Evolutionary conservation across 1,140 invertebrate genomes (phyloP), one percentile per base, ranked within the genome.

Genomic region (Drosophila albomicans): DNA sequence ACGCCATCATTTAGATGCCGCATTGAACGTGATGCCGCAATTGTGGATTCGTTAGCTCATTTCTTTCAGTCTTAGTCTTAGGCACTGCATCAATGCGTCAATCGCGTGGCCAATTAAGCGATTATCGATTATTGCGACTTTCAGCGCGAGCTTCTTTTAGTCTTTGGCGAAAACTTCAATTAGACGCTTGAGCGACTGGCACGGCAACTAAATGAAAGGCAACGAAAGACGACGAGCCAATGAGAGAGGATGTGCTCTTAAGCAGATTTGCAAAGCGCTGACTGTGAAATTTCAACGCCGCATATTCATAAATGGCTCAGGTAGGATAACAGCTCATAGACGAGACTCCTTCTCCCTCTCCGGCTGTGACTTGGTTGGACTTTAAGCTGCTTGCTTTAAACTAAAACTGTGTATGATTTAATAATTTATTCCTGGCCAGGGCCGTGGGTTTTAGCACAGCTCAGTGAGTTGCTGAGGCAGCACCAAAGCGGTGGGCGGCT

Each of bases 361-460:
- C n/a, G 48, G 20, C 48, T 25, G 8, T 10, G 10, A 49, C 51
- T 54, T 35, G 28, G 46, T 8, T 43, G 30, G 25, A 54, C 66
- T 78, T 78, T 65, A 75, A 75, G 61, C 59, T 69, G 64, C 63
- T 67, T 56, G 72, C 72, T 56, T 70, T 58, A 75, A 71, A 65
- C 58, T 78, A 57, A 59, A 78, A 75, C 61, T 52, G 65, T 65
- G 61, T 56, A 75, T 75, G 72, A 75, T 78, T 78, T 78, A 75
- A 78, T 78, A 75, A 78, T 78, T 78, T 78, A 78, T 78, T 78
- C 72, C 66, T 48, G 62, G 66, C 72, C 56, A 75, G 66, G 66
- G 72, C 66, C 72, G 66, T 65, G 65, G 54, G 38, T 54, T 74
- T 68, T 54, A 56, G 49, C 54, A 79, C 78, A 61, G 74, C 69